Evolutionary conservation across 2,888 invertebrate genomes (phyloP), one percentile per base, ranked within the genome.

Genomic region (Hylaea fasciaria): DNA sequence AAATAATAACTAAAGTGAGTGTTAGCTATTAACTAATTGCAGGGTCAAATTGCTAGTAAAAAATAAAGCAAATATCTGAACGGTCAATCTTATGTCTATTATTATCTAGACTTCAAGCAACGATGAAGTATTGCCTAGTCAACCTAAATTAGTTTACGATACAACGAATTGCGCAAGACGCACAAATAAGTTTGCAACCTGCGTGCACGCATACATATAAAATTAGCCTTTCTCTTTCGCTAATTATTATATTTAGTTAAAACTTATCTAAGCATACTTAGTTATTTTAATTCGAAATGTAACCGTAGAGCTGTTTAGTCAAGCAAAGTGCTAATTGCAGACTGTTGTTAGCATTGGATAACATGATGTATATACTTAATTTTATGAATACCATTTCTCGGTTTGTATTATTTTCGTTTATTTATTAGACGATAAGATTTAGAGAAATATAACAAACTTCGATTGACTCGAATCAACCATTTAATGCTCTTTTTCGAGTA

Each of bases 151-250:
- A 13, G 3, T n/a, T n/a, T n/a, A n/a, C n/a, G n/a, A 22, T 35
- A 37, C 17, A 49, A 16, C 17, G 17, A 37, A 17, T 44, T 49
- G 9, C 13, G 14, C 12, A 57, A 57, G 45, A 57, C 16, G n/a
- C 12, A 10, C 11, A 9, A 46, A 50, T 28, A 0, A 22, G 28
- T 50, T 55, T 29, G 29, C 11, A 50, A 47, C 28, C 41, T 10
- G 32, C 35, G 46, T 57, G 17, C 22, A 5, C 5, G 5, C 5
- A 3, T 22, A n/a, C n/a, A n/a, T 41, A 8, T 1, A 40, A 45
- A 50, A 46, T 46, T 46, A n/a, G 49, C 44, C 52, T 59, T 55
- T 61, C 56, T 49, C 62, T 62, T 51, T 37, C 40, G 47, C 28
- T 52, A 52, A 56, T 52, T 37, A 48, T 22, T 22, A 41, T 29